phyloP scores from a whole-genome alignment of 2,888 invertebrate species.

The Strigamia transsilvanica region DNA sequence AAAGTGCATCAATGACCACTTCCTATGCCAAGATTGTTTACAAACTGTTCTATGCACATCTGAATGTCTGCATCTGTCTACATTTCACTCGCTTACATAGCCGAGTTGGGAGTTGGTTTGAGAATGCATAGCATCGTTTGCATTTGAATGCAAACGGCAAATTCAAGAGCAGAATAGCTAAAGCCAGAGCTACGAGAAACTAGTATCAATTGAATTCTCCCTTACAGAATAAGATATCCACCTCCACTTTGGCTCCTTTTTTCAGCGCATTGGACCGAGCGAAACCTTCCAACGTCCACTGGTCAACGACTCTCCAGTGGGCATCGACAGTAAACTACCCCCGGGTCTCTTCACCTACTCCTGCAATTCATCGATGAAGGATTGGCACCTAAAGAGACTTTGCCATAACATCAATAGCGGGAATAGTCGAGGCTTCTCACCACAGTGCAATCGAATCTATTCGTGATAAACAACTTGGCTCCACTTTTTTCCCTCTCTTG shows the following conservation, averaged over 20 bases:
- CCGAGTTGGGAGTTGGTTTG: slow-evolving; percentile 42
- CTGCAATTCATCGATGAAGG: slow-evolving; percentile 36
- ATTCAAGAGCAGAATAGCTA: slow-evolving; percentile 43
- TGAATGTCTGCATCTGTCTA: slow-evolving; percentile 49
- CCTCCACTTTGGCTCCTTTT: slow-evolving; percentile 7
- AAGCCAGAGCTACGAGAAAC: slow-evolving; percentile 18
- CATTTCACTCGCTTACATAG: slow-evolving; percentile 32
- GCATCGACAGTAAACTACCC: slow-evolving; percentile 46
- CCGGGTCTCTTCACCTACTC: slow-evolving; percentile 5
- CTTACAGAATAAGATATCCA: slow-evolving; percentile 38
- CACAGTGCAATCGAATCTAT: slow-evolving; percentile 13
- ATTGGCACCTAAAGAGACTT: slow-evolving; percentile 47
- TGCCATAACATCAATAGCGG: slow-evolving; percentile 29
- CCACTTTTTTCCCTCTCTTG: not conserved
- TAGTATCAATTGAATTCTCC: slow-evolving; percentile 46
- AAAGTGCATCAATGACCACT: slow-evolving; percentile 46
- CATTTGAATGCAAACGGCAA: slow-evolving; percentile 47
- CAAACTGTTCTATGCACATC: slow-evolving; percentile 49
- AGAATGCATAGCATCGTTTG: slow-evolving; percentile 46
- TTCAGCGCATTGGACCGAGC: slow-evolving; percentile 36
- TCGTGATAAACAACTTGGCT: slow-evolving; percentile 7
- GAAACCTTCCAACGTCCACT: slow-evolving; percentile 48
- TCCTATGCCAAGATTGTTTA: slow-evolving; percentile 49
- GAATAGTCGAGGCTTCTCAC: slow-evolving; percentile 32
- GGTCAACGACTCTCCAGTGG: slow-evolving; percentile 44